Percentiles rank a stretch among this genome's conserved stretches.
phyloP scores from a whole-genome alignment of 2,888 invertebrate species.

The Agrochola lota region DNA sequence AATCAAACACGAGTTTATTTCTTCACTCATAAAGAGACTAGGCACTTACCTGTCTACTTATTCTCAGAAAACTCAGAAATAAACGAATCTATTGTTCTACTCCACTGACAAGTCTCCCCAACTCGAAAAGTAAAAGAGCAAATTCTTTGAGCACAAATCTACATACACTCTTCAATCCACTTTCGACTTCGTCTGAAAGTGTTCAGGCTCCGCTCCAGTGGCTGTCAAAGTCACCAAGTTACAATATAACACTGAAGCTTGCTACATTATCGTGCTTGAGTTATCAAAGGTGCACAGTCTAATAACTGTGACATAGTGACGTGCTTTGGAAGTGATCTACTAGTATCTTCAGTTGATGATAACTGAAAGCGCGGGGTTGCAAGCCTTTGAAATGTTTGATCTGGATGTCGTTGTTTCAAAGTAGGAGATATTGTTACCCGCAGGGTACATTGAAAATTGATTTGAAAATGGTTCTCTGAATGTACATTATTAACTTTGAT shows the following conservation, averaged over 20 bases:
- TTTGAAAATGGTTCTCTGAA: not conserved
- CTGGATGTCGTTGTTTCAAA: conserved; percentile 8
- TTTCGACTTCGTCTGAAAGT: conserved; percentile 1
- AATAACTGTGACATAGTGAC: conserved; percentile 47
- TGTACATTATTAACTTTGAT: not conserved
- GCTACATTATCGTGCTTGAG: conserved; percentile 43
- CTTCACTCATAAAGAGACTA: no score
- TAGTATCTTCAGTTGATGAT: conserved; percentile 4
- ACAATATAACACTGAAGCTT: conserved; percentile 31
- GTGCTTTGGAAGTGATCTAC: conserved; percentile 14
- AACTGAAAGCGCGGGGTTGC: not conserved
- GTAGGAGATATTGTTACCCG: not conserved
- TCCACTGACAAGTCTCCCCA: not conserved
- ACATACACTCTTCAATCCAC: not conserved
- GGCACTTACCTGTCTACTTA: not conserved
- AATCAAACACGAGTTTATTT: not conserved
- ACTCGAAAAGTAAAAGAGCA: conserved; percentile 14
- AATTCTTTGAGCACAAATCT: conserved; percentile 7
- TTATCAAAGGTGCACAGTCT: conserved; percentile 49
- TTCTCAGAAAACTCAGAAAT: not conserved
- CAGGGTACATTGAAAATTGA: not conserved
- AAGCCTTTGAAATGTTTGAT: conserved; percentile 16
- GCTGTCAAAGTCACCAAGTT: conserved; percentile 31
- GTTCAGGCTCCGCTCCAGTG: conserved; percentile 27
- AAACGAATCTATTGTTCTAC: conserved; percentile 24